A percentile compares a stretch with the other conserved stretches of the same genome.
Evolutionary conservation across 2,113 vertebrate genomes (phyloP).

Genomic region (Anoplopoma fimbria): DNA sequence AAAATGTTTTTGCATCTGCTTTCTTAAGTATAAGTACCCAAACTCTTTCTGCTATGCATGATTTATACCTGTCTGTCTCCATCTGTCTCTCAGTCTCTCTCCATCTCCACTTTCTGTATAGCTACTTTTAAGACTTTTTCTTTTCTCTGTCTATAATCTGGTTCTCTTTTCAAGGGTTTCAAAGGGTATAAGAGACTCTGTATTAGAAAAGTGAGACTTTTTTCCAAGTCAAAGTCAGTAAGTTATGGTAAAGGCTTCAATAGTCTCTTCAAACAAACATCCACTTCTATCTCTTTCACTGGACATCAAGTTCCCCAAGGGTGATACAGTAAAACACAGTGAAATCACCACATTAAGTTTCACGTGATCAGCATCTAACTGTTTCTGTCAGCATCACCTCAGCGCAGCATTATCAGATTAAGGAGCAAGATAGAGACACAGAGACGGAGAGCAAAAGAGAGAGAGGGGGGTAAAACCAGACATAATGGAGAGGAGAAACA

Average conservation of each 20-base stretch:
- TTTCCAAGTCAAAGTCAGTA: not conserved
- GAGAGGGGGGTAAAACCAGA: not conserved
- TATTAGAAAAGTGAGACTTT: not conserved
- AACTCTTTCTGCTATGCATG: conserved; percentile 14
- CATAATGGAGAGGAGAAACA: conserved; percentile 28
- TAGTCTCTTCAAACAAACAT: not conserved
- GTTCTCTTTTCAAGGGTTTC: not conserved
- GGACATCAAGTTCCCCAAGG: not conserved
- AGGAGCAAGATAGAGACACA: not conserved
- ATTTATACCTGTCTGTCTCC: conserved; percentile 38
- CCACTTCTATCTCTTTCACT: not conserved
- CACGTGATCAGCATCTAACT: conserved; percentile 26
- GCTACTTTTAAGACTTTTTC: not conserved
- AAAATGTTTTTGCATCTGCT: not conserved
- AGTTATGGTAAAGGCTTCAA: not conserved
- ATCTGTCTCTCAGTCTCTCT: conserved; percentile 25
- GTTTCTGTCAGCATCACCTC: conserved; percentile 44
- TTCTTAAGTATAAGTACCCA: conserved; percentile 1
- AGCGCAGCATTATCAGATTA: conserved; percentile 43
- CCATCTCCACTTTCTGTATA: not conserved
- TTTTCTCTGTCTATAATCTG: conserved; percentile 2
- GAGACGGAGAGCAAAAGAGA: not conserved
- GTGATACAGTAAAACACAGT: not conserved
- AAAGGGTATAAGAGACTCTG: not conserved
- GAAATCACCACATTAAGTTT: conserved; percentile 37